Percentiles rank a stretch among this genome's conserved stretches.
Conservation (phyloP, 2,797 vertebrate genomes). For the Gila robusta region DNA sequence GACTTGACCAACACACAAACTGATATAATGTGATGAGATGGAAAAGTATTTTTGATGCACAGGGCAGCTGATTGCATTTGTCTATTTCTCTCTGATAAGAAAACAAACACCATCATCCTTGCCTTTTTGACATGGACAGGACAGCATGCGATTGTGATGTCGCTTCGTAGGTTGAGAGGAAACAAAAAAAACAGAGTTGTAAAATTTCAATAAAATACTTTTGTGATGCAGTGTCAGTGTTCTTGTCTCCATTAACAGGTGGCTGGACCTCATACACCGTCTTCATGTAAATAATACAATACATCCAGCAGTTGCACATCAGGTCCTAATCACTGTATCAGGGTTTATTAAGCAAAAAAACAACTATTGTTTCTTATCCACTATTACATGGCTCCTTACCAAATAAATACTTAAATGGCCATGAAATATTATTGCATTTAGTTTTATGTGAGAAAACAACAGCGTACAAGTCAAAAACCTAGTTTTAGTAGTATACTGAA, state of each 20-base stretch:
- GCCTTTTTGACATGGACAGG: conserved; percentile 66
- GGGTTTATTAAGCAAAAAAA: background rate
- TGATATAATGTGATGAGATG: conserved; percentile 51
- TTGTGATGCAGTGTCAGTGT: conserved; percentile 71
- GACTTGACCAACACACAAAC: conserved; percentile 47
- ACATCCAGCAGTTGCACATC: background rate
- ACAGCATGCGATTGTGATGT: conserved; percentile 76
- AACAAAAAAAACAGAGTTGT: conserved; percentile 77
- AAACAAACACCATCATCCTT: conserved; percentile 65
- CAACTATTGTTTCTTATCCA: background rate
- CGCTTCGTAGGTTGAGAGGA: conserved; percentile 72
- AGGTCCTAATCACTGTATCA: background rate
- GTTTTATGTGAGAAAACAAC: no score
- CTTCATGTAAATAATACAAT: background rate
- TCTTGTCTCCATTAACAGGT: conserved; percentile 27
- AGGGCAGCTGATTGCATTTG: conserved; percentile 75
- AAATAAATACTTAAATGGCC: background rate
- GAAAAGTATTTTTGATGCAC: conserved; percentile 68
- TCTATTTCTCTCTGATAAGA: conserved; percentile 72
- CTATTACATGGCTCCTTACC: background rate
- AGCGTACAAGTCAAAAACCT: background rate
- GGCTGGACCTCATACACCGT: no score
- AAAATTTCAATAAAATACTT: conserved; percentile 88
- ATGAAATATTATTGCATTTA: background rate
- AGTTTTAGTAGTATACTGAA: no score